A percentile compares a stretch with the other conserved stretches of the same genome.
phyloP scores from a whole-genome alignment of 23 tunicate genomes.

The Styela clava region DNA sequence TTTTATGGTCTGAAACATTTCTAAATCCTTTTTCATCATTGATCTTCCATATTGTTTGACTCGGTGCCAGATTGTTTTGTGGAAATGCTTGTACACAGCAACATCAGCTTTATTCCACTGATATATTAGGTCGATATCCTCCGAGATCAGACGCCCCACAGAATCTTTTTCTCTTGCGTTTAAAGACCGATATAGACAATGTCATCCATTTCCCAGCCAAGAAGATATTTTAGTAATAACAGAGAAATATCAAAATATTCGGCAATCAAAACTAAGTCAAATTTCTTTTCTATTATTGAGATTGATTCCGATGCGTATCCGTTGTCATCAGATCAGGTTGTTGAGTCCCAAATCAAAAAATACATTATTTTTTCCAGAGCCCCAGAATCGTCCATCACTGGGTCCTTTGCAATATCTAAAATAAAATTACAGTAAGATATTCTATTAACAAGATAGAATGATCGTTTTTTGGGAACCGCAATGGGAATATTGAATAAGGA shows the following conservation, averaged over 20 bases:
- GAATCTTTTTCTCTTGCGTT: slow-evolving; percentile 34
- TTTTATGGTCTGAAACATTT: slow-evolving; percentile 30
- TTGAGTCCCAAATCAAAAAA: slow-evolving; percentile 64
- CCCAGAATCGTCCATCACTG: slow-evolving; percentile 34
- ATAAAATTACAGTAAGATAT: not conserved
- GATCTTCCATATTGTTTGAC: slow-evolving; percentile 47
- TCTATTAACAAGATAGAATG: too few species aligned
- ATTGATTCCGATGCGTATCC: slow-evolving; percentile 32
- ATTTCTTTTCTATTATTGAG: slow-evolving; percentile 40
- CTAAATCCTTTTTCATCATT: slow-evolving; percentile 39
- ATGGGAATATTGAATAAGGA: not conserved
- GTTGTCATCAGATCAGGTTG: slow-evolving; percentile 39
- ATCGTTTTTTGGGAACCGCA: too few species aligned
- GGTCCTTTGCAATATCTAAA: slow-evolving; percentile 47
- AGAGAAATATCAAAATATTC: slow-evolving; percentile 85
- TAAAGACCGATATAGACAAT: slow-evolving; percentile 27
- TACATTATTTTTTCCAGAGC: slow-evolving; percentile 71
- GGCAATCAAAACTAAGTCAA: slow-evolving; percentile 50
- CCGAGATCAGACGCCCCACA: not conserved
- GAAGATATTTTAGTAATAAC: slow-evolving; percentile 46
- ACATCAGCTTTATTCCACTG: slow-evolving; percentile 66
- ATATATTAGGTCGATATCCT: slow-evolving; percentile 2
- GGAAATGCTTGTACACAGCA: slow-evolving; percentile 38
- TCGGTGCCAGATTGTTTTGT: slow-evolving; percentile 62
- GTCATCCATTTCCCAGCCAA: slow-evolving; percentile 55